Base-by-base conservation (phyloP, 2,888 invertebrate species). In the Rhynchonema sp. region DNA sequence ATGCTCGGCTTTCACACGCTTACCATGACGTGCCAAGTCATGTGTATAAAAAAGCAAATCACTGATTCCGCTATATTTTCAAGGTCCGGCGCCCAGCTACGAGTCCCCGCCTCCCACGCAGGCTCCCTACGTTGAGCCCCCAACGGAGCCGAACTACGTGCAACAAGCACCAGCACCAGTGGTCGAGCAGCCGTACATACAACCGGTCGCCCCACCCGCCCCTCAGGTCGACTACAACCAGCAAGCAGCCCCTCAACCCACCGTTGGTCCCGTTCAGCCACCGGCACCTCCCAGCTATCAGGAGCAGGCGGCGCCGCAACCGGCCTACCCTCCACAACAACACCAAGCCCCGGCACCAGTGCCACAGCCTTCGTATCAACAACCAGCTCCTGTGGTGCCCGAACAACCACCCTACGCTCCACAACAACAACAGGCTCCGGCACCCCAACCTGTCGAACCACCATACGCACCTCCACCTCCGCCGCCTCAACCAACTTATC, bases 381-480 rank as follows among this genome's bases (percentile, higher is more conserved):
- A 38, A 38, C 38, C 9, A 20, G 13, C 38, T 13, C 38, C n/a
- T n/a, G n/a, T n/a, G n/a, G n/a, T n/a, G n/a, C n/a, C n/a, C 20
- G 38, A 38, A 38, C 13, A 38, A 38, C 13, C 38, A 38, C 20
- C 20, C 38, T 38, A 13, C 38, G 38, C 38, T 55, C 58, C 28
- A 29, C 56, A 49, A 46, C 61, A 46, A 60, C 54, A n/a, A 60
- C 57, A 28, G 63, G 60, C 30, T 56, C 59, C 46, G 56, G 59
- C 53, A 62, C 62, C 20, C 55, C 55, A n/a, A 52, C 46, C 27
- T 56, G 55, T 1, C 30, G 29, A 54, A 49, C 62, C 20, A 26
- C 26, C 58, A 38, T 20, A 38, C 20, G 53, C 56, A 60, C 53
- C 56, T 55, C 57, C 59, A 27, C 60, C 46, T 29, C 62, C 55